Percentiles rank a stretch among this genome's conserved stretches.
Conservation (phyloP, 2,888 invertebrate genomes). For the Apoderus coryli region DNA sequence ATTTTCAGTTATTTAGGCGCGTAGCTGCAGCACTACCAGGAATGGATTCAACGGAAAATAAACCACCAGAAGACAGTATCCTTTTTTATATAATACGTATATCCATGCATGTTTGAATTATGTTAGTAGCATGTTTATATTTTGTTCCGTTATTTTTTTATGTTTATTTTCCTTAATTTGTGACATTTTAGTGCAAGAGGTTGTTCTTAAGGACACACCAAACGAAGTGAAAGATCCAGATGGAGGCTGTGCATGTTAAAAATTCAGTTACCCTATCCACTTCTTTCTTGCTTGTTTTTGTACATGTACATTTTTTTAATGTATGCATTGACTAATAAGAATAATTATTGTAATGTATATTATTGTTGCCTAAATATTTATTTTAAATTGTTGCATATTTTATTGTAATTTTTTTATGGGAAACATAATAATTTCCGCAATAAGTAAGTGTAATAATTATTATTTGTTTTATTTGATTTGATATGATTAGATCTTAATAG, state of each 20-base stretch:
- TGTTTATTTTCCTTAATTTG: slow-evolving; percentile 46
- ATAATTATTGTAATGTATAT: too few species aligned
- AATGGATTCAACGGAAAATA: slow-evolving; percentile 94
- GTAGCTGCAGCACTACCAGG: slow-evolving; percentile 97
- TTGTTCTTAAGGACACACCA: slow-evolving; percentile 92
- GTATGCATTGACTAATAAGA: too few species aligned
- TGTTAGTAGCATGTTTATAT: slow-evolving; percentile 13
- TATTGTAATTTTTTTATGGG: too few species aligned
- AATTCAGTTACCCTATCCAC: slow-evolving; percentile 10
- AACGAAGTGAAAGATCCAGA: slow-evolving; percentile 88
- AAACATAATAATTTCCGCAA: too few species aligned
- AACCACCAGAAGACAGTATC: slow-evolving; percentile 94
- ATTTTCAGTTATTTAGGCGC: slow-evolving; percentile 86
- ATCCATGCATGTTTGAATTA: too few species aligned
- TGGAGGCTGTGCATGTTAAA: slow-evolving; percentile 79
- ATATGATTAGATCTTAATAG: too few species aligned
- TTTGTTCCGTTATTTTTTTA: slow-evolving; percentile 16
- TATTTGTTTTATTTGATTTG: too few species aligned
- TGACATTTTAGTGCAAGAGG: slow-evolving; percentile 88
- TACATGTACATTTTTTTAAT: slow-evolving; percentile 13
- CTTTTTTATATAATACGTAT: slow-evolving; percentile 37
- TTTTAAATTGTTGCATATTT: slow-evolving; percentile 14
- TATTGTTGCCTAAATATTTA: slow-evolving; percentile 9
- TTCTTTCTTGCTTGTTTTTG: slow-evolving; percentile 11
- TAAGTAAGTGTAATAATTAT: too few species aligned